Conservation (phyloP, 2,888 invertebrate species). For the Nasonovia ribisnigri region DNA sequence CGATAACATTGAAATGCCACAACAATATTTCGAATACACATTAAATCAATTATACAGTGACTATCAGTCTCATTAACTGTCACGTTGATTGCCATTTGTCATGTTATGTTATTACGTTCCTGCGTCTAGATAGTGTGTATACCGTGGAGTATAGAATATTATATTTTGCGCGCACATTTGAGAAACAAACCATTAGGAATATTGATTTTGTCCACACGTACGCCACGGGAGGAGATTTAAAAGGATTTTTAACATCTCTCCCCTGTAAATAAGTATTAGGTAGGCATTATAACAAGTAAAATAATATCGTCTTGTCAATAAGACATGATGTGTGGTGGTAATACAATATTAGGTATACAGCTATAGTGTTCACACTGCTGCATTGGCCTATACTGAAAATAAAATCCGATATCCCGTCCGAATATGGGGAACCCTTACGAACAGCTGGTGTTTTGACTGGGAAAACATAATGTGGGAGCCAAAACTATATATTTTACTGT, state of each 20-base stretch:
- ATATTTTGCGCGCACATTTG: background rate
- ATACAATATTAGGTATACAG: background rate
- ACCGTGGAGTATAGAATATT: background rate
- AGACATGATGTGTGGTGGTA: background rate
- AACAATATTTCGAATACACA: background rate
- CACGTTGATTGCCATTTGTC: background rate
- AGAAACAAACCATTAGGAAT: background rate
- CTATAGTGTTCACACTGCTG: background rate
- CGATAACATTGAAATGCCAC: background rate
- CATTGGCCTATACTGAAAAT: background rate
- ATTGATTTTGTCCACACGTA: background rate
- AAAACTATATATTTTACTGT: background rate
- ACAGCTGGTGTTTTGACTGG: background rate
- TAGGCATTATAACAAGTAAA: background rate
- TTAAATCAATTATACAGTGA: background rate
- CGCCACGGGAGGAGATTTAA: background rate
- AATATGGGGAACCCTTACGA: background rate
- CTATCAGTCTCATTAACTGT: background rate
- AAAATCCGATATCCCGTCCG: background rate
- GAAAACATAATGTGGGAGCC: background rate
- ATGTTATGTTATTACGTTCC: background rate
- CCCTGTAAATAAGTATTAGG: background rate
- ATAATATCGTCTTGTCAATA: constrained; percentile 13
- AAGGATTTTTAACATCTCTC: background rate
- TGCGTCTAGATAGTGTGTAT: background rate